These are phyloP conservation scores for Sarcophaga peregrina DNA, from an alignment of 1,140 invertebrate species.

Conservation along the genomic window DNA sequence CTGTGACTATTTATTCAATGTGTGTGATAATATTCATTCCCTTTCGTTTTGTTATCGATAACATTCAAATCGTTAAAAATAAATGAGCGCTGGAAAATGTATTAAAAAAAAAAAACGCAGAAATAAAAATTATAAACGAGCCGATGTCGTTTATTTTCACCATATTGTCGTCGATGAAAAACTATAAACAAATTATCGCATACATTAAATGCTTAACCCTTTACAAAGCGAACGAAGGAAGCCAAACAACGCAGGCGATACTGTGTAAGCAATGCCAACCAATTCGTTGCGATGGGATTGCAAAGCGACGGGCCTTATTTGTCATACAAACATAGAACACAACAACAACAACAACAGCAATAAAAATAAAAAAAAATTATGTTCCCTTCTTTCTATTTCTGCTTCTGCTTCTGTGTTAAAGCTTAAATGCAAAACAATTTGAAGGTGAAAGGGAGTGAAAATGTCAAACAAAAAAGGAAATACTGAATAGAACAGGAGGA, in stretches of 20 bases:
- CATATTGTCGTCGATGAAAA: conserved; percentile 1
- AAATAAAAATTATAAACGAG: background rate
- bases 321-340: background rate
- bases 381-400: background rate
- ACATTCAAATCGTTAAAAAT: no score
- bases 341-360: background rate
- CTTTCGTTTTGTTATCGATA: no score
- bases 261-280: no score
- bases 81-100: no score
- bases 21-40: no score
- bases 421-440: background rate
- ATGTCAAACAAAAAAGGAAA: no score
- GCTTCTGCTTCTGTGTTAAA: background rate
- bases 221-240: background rate
- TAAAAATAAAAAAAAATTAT: background rate
- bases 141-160: background rate
- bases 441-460: background rate
- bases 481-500: no score
- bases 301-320: background rate
- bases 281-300: no score
- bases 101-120: background rate
- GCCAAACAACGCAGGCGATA: no score
- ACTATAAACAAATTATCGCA: conserved; percentile 27
- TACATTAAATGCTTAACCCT: conserved; percentile 22
- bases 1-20: no score